Evolutionary conservation across 2,113 vertebrate species (phyloP), one percentile per base, ranked within the genome.

Genomic region (Panthera leo): DNA sequence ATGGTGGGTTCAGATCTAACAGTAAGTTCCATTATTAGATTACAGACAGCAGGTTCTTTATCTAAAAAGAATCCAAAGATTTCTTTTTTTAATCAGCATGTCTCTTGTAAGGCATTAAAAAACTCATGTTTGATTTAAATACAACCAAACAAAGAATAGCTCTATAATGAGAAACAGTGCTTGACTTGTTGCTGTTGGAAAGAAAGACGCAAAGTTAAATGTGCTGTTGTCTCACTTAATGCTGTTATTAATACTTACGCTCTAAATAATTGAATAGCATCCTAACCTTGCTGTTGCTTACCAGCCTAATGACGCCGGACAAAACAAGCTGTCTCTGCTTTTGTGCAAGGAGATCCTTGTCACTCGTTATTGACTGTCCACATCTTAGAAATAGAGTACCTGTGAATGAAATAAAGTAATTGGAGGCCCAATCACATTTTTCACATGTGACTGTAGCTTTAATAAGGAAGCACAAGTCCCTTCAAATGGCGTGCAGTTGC

Each of bases 71-170:
- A 45, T 45, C 45, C 45, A 45, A 45, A 45, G 45, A 45, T 45
- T 45, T 68, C 34, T 86, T 86, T 79, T 85, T 36, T 67, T 79
- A 79, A 92, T 84, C 87, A 70, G 9, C 58, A 27, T 85, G 10
- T 89, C 10, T 76, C 94, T 82, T 67, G 23, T 55, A 82, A 97
- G 18, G 42, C 27, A 39, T 31, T 31, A 85, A 71, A 88, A 88
- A 89, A 92, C 45, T 94, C 51, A 48, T 58, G 63, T 84, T 85
- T 71, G 79, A 42, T 89, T 89, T 89, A 89, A 94, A 97, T 79
- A 8, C 31, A 83, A 29, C 27, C 34, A 29, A 94, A 88, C 51
- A 92, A 76, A 80, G 58, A 75, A 73, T 34, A 65, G 18, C 51
- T 83, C 87, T 89, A 7, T 83, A 39, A 42, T 45, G 83, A 95